A percentile compares a stretch with the other conserved stretches of the same genome.
Conservation (phyloP, 1,140 invertebrate genomes). For the Samia ricini region DNA sequence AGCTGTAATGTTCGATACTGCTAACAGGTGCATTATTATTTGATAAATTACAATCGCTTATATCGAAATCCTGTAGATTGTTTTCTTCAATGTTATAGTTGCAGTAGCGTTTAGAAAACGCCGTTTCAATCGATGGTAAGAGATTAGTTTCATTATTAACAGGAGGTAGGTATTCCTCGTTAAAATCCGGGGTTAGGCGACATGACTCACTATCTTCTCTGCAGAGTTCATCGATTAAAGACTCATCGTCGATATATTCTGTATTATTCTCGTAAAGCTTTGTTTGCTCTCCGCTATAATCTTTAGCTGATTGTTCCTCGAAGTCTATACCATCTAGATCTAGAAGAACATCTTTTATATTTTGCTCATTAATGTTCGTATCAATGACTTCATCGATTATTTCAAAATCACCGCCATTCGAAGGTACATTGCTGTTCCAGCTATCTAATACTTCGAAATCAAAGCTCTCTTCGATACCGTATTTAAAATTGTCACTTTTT, state of each 20-base stretch:
- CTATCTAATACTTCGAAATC: constrained; percentile 63
- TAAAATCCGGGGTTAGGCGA: constrained; percentile 59
- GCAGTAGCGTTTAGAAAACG: constrained; percentile 69
- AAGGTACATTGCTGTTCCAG: constrained; percentile 40
- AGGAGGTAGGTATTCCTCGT: constrained; percentile 56
- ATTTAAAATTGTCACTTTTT: constrained; percentile 57
- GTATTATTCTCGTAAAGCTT: constrained; percentile 43
- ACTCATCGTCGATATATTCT: constrained; percentile 71
- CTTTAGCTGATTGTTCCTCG: constrained; percentile 52
- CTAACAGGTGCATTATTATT: constrained; percentile 38
- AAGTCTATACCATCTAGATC: constrained; percentile 70
- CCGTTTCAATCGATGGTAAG: constrained; percentile 72
- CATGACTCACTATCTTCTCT: constrained; percentile 61
- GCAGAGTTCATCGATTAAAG: constrained; percentile 63
- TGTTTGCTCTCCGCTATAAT: constrained; percentile 38
- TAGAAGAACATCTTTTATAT: constrained; percentile 67
- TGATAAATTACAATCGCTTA: constrained; percentile 26
- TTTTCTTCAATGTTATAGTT: constrained; percentile 54
- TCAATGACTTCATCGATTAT: constrained; percentile 61
- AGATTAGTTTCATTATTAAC: constrained; percentile 47
- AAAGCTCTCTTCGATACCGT: constrained; percentile 62
- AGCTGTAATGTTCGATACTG: constrained; percentile 70
- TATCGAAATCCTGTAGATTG: constrained; percentile 37
- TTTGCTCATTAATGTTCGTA: constrained; percentile 60
- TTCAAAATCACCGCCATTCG: constrained; percentile 46